These are phyloP conservation scores for Puma concolor DNA, from an alignment of 2,113 vertebrate genomes.

Conservation along the genomic window DNA sequence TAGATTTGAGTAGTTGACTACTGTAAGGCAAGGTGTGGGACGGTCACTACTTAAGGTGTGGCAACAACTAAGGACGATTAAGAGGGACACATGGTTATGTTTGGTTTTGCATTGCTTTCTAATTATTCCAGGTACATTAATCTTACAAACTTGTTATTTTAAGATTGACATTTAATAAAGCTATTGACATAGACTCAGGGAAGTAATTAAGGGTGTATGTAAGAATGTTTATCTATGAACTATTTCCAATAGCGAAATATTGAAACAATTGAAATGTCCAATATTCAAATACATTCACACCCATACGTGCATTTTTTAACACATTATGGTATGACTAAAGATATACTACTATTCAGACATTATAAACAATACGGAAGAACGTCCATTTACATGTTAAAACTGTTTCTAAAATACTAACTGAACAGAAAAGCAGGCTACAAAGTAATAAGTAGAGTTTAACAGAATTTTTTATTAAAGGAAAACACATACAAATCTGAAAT, in stretches of 20 bases:
- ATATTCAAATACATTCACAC: background rate
- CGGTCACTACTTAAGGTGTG: background rate
- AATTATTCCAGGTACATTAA: background rate
- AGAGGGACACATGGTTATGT: background rate
- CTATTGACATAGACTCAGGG: background rate
- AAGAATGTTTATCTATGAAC: background rate
- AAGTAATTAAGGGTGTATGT: background rate
- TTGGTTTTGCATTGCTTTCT: background rate
- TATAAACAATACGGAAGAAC: background rate
- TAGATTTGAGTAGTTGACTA: background rate
- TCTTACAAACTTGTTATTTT: background rate
- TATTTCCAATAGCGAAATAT: background rate
- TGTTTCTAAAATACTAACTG: background rate
- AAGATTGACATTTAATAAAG: constrained; percentile 13
- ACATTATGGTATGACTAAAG: background rate
- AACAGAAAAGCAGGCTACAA: background rate
- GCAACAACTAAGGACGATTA: background rate
- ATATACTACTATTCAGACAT: background rate
- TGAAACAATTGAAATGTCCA: background rate
- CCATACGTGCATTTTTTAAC: background rate
- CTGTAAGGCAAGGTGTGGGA: background rate
- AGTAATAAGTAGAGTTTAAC: background rate
- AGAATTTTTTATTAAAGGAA: background rate
- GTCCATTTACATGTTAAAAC: background rate
- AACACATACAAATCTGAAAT: background rate